Evolutionary conservation across 2,888 invertebrate species (phyloP).

Genomic region (Caenorhabditis sp.): DNA sequence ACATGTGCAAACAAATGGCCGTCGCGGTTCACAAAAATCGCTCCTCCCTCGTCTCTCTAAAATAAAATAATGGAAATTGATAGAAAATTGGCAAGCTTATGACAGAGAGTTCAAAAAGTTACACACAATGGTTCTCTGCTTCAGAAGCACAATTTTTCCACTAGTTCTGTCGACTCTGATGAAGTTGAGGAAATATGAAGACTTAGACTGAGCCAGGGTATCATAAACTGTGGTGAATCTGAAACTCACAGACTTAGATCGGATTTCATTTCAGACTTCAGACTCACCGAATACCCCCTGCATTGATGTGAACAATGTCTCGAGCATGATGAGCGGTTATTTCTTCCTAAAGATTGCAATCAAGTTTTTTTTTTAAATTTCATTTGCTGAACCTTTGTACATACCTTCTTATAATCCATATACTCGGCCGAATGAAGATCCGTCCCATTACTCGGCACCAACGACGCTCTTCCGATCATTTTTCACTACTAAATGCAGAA

Average conservation of each 20-base stretch:
- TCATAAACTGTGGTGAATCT: conserved; percentile 69
- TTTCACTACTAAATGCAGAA: background rate
- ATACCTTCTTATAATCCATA: conserved; percentile 36
- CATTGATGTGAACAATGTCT: conserved; percentile 69
- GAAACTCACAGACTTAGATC: conserved; percentile 16
- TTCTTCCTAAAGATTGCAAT: conserved; percentile 56
- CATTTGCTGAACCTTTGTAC: too few relatives aligned
- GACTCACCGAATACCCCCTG: conserved; percentile 66
- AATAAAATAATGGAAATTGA: conserved; percentile 19
- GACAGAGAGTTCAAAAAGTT: background rate
- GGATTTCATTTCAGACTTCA: background rate
- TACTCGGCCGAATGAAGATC: conserved; percentile 34
- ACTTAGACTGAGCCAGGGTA: conserved; percentile 63
- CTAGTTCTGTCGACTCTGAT: conserved; percentile 62
- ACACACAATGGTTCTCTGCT: conserved; percentile 63
- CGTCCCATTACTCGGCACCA: conserved; percentile 22
- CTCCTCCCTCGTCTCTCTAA: conserved; percentile 68
- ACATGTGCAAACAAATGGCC: conserved; percentile 68
- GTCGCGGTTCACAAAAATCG: conserved; percentile 72
- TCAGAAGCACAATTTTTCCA: conserved; percentile 64
- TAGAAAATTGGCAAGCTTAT: too few relatives aligned
- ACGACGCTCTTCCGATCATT: conserved; percentile 46
- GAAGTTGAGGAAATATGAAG: conserved; percentile 65
- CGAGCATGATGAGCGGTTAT: conserved; percentile 64
- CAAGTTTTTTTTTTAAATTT: too few relatives aligned